These are phyloP conservation scores for Odocoileus hemionus DNA, from an alignment of 2,113 vertebrate species.

Conservation along the genomic window DNA sequence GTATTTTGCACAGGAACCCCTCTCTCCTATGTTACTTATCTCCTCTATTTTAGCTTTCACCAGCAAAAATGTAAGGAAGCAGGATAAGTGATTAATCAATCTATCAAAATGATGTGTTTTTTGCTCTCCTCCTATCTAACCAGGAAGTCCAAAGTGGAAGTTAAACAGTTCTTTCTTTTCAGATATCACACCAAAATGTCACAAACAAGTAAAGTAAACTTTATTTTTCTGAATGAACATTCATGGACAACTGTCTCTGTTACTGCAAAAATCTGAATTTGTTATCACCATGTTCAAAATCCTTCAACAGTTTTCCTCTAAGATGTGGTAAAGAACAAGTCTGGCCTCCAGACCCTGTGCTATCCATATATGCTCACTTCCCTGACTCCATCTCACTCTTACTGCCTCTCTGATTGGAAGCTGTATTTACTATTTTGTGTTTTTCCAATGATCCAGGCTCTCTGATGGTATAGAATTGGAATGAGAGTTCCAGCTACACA, in stretches of 20 bases:
- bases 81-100: not conserved
- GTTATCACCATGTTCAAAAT: not conserved
- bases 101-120: not conserved
- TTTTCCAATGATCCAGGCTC: not conserved
- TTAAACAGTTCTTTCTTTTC: not conserved
- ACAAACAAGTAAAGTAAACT: not conserved
- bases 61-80: not conserved
- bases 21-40: not conserved
- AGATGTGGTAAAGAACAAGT: not conserved
- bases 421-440: not conserved
- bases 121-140: not conserved
- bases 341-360: fast-evolving
- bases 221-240: not conserved
- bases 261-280: not conserved
- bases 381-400: fast-evolving
- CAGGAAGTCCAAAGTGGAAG: not conserved
- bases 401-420: not conserved
- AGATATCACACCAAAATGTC: not conserved
- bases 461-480: not conserved
- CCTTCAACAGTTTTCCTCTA: not conserved
- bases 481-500: not conserved
- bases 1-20: not conserved
- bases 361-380: not conserved
- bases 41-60: not conserved
- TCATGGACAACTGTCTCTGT: not conserved